Percentiles rank a stretch among this genome's conserved stretches.
Conservation (phyloP, 2,797 vertebrate species). For the Meda fulgida region DNA sequence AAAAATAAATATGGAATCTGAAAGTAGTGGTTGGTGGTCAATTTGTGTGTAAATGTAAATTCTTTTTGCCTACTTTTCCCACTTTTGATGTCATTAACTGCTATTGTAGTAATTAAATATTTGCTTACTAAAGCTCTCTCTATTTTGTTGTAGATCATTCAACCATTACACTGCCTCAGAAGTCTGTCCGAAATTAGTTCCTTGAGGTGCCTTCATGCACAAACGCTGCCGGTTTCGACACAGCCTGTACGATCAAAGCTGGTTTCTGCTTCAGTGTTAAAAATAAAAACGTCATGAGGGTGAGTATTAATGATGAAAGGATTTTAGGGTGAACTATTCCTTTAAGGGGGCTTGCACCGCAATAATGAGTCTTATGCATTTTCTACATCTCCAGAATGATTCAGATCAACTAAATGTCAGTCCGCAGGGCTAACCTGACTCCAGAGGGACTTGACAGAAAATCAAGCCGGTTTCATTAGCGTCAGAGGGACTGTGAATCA, state of each 20-base stretch:
- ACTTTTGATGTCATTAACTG: background rate
- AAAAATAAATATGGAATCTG: background rate
- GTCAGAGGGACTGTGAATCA: slow-evolving; percentile 68
- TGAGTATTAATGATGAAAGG: background rate
- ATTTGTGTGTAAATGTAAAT: background rate
- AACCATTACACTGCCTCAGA: background rate
- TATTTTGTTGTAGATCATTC: background rate
- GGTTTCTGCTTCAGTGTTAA: background rate
- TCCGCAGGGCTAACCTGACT: background rate
- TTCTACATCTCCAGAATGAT: background rate
- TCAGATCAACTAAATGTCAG: slow-evolving; percentile 17
- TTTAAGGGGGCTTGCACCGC: background rate
- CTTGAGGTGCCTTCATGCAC: background rate
- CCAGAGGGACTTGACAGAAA: slow-evolving; percentile 8
- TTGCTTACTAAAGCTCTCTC: background rate
- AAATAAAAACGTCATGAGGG: background rate
- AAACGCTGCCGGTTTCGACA: too few relatives aligned
- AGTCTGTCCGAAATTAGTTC: background rate
- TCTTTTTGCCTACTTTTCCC: background rate
- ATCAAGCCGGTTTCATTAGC: slow-evolving; percentile 26
- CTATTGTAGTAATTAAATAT: background rate
- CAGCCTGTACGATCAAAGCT: too few relatives aligned
- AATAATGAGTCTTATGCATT: background rate
- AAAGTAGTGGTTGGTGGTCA: background rate
- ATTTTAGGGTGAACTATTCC: background rate